Evolutionary conservation across 2,113 vertebrate species (phyloP), one percentile per base, ranked within the genome.

Genomic region (Gracilinanus agilis): DNA sequence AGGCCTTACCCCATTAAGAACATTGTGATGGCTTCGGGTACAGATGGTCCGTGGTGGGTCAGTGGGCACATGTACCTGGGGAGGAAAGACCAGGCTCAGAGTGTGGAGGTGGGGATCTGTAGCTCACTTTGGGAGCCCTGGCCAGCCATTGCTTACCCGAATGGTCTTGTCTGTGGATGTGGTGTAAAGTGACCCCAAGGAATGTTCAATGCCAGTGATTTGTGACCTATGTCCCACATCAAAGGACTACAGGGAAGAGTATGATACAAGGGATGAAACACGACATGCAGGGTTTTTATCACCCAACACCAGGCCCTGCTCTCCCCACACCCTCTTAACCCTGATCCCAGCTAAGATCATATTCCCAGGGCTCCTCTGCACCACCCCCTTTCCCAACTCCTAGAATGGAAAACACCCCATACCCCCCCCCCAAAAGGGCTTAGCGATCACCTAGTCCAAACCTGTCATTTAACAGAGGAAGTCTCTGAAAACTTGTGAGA

Each of bases 31-130:
- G 0, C 96, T 98, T 55, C 98, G 98, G 53, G 99, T 99, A 97
- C 98, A 99, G 94, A 99, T 98, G 23, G 99, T 99, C 97, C 97
- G 98, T 0, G 99, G 99, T 3, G 99, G 99, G 1, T 98, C 98
- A 7, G 98, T 99, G 0, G 99, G 99, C 91, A 99, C 96, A 8
- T 99, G 99, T 0, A 99, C 98, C 99, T 99, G 97, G 34, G 90
- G 91, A 95, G 24, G 55, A 54, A 95, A 88, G 96, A 9, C 7
- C 8, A 40, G 67, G n/a, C 67, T 83, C n/a, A 83, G 67, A 19
- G n/a, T 83, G 34, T 40, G 67, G 16, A 83, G 16, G n/a, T 7
- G 1, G 40, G 7, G 67, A 29, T 44, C 0, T 24, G 0, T 40
- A 54, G 23, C 61, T 2, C 24, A 13, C 0, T 44, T 13, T 34